Evolutionary conservation across 2,113 vertebrate genomes (phyloP).

Genomic region (Sinocyclocheilus rhinocerous): DNA sequence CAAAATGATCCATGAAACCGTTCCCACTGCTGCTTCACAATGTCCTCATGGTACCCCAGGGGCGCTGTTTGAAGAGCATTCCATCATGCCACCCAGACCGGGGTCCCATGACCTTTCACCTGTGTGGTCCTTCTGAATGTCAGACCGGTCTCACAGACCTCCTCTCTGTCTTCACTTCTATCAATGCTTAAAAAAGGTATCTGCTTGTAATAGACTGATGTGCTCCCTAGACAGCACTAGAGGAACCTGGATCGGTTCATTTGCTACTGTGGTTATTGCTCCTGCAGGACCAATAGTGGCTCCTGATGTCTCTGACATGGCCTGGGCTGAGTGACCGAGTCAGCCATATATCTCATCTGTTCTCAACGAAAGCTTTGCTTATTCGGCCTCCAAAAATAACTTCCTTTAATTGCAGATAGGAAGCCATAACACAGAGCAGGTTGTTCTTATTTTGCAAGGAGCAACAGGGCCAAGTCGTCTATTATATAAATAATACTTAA

Average conservation of each 20-base stretch:
- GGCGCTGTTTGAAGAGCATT: conserved; percentile 59
- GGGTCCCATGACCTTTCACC: conserved; percentile 68
- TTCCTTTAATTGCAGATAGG: conserved; percentile 56
- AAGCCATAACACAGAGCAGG: conserved; percentile 27
- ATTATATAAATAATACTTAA: not conserved
- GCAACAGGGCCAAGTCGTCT: not conserved
- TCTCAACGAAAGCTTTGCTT: conserved; percentile 36
- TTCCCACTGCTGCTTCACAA: conserved; percentile 52
- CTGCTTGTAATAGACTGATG: conserved; percentile 28
- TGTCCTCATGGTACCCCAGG: conserved; percentile 59
- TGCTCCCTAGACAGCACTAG: conserved; percentile 43
- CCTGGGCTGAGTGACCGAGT: conserved; percentile 13
- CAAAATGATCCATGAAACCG: conserved; percentile 36
- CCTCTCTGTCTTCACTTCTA: conserved; percentile 61
- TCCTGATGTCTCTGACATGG: conserved; percentile 31
- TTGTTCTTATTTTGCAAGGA: conserved; percentile 27
- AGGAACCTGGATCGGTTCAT: conserved; percentile 38
- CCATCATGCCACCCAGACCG: conserved; percentile 71
- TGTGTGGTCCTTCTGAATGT: conserved; percentile 59
- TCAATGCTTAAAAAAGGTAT: conserved; percentile 45
- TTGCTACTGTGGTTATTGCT: conserved; percentile 48
- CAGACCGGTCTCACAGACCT: conserved; percentile 49
- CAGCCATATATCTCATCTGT: conserved; percentile 55
- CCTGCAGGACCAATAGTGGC: conserved; percentile 42
- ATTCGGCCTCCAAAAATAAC: conserved; percentile 52